Evolutionary conservation across 2,888 invertebrate species (phyloP).

Genomic region (Eupeodes latifasciatus): DNA sequence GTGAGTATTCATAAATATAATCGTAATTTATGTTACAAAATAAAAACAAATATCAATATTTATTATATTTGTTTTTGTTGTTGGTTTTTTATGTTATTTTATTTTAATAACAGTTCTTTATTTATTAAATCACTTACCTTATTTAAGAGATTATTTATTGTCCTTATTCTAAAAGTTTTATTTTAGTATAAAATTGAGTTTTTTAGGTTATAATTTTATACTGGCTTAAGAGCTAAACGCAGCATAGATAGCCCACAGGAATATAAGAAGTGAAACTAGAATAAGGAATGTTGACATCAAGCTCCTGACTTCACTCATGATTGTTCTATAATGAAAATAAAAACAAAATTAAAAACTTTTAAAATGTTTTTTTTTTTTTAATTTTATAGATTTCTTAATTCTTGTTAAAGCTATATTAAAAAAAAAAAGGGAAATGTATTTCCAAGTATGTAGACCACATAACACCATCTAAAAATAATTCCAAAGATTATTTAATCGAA

Average conservation of each 20-base stretch:
- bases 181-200: slow-evolving; percentile 41
- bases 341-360: neutral
- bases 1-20: too few relatives aligned
- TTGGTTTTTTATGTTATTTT: too few relatives aligned
- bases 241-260: slow-evolving; percentile 89
- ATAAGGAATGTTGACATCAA: slow-evolving; percentile 89
- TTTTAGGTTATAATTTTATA: slow-evolving; percentile 21
- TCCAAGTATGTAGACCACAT: too few relatives aligned
- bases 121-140: slow-evolving; percentile 47
- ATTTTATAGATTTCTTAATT: too few relatives aligned
- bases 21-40: too few relatives aligned
- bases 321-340: slow-evolving; percentile 23
- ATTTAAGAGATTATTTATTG: slow-evolving; percentile 38
- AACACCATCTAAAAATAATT: too few relatives aligned
- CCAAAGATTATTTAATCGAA: too few relatives aligned
- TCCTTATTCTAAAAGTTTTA: slow-evolving; percentile 62
- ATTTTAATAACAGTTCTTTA: too few relatives aligned
- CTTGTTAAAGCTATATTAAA: too few relatives aligned
- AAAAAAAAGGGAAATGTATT: too few relatives aligned
- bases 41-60: too few relatives aligned
- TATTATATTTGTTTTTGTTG: too few relatives aligned
- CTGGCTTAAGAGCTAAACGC: slow-evolving; percentile 84
- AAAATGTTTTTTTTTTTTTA: neutral
- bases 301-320: slow-evolving; percentile 85
- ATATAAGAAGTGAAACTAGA: slow-evolving; percentile 87